phyloP scores from a whole-genome alignment of 2,797 vertebrate species.

The Eulemur coronatus region DNA sequence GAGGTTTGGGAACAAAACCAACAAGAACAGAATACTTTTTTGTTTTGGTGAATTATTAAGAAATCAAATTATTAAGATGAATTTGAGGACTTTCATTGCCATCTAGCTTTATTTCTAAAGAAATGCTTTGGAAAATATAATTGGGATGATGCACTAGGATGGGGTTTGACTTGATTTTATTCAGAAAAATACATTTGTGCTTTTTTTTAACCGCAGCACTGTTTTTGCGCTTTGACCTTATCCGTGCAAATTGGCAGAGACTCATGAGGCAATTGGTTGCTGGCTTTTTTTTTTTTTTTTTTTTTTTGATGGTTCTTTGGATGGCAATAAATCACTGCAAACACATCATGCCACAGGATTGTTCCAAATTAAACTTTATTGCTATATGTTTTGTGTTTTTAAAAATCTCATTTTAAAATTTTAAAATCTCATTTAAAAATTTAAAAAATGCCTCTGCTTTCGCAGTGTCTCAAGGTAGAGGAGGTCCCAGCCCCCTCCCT shows the following conservation, averaged over 20 bases:
- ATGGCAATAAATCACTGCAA: not conserved
- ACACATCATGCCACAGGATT: not conserved
- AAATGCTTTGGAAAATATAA: not conserved
- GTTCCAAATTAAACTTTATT: not conserved
- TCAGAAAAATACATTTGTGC: not conserved
- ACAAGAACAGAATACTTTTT: not conserved
- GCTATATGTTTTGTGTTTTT: not conserved
- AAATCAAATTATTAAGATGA: not conserved
- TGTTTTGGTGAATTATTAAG: not conserved
- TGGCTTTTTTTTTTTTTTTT: not conserved
- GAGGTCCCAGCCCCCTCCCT: not conserved
- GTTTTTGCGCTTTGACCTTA: not conserved
- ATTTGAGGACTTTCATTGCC: not conserved
- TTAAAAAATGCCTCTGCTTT: not conserved
- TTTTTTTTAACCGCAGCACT: not conserved
- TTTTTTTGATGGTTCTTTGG: not conserved
- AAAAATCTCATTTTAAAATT: not conserved
- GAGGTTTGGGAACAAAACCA: not conserved
- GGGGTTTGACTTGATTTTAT: not conserved
- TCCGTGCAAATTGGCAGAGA: not conserved
- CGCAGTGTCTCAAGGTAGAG: not conserved
- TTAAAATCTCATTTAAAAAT: too few relatives aligned
- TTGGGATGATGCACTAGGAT: not conserved
- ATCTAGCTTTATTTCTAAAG: slow-evolving; percentile 16
- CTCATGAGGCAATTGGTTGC: not conserved